Evolutionary conservation across 2,888 invertebrate species (phyloP).

Genomic region (Microdon myrmicae): DNA sequence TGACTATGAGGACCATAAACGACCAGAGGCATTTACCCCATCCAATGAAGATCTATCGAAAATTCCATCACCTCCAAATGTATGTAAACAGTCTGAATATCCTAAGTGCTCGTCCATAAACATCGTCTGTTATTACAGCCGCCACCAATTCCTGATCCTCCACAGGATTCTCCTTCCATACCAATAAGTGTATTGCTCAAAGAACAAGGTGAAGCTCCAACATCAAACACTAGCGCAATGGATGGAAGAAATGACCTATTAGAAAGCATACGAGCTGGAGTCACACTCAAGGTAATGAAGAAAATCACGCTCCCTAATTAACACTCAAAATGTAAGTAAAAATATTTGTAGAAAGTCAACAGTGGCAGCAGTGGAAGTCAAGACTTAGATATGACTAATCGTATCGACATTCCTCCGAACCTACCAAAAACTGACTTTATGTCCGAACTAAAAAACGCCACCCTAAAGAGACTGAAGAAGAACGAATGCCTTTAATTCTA

Average conservation of each 20-base stretch:
- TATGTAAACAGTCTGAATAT: too few species aligned
- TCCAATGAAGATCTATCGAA: not conserved
- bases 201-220: slow-evolving; percentile 11
- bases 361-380: not conserved
- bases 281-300: slow-evolving; percentile 60
- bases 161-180: too few species aligned
- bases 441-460: slow-evolving; percentile 37
- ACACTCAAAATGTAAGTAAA: not conserved
- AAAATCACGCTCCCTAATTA: not conserved
- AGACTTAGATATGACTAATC: not conserved
- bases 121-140: slow-evolving; percentile 1
- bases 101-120: not conserved
- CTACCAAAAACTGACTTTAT: slow-evolving; percentile 24
- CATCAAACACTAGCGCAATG: too few species aligned
- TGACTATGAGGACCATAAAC: too few species aligned
- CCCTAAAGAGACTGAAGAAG: slow-evolving; percentile 36
- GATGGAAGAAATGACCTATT: slow-evolving; percentile 59
- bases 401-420: not conserved
- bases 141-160: slow-evolving; percentile 8
- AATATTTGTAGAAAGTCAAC: slow-evolving; percentile 56
- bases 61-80: not conserved
- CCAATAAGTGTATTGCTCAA: slow-evolving; percentile 27
- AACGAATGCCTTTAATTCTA: too few species aligned
- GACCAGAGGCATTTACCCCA: too few species aligned
- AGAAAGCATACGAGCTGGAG: slow-evolving; percentile 58